These are phyloP conservation scores for Cololabis saira DNA, from an alignment of 2,113 vertebrate genomes.

Conservation along the genomic window DNA sequence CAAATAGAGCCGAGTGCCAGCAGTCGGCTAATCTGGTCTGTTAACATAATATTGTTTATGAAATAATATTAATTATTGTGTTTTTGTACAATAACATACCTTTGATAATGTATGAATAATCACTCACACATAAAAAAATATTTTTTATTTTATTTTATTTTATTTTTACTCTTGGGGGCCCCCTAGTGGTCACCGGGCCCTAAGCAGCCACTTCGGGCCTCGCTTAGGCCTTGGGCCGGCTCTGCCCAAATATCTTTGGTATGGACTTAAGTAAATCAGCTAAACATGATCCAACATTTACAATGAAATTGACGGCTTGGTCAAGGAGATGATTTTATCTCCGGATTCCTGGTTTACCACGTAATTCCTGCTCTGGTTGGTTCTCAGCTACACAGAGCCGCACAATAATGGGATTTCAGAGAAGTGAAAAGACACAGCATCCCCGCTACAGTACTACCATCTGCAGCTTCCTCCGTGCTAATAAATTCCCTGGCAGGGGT, in stretches of 20 bases:
- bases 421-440: slow-evolving; percentile 54
- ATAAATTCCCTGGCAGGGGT: slow-evolving; percentile 68
- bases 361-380: slow-evolving; percentile 23
- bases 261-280: background rate
- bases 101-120: too few species aligned
- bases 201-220: too few species aligned
- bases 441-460: slow-evolving; percentile 34
- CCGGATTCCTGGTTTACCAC: background rate
- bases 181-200: too few species aligned
- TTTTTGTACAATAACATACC: too few species aligned
- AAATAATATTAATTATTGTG: too few species aligned
- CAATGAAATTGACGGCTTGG: background rate
- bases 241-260: background rate
- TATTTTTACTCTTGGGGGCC: too few species aligned
- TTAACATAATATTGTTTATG: too few species aligned
- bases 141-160: too few species aligned
- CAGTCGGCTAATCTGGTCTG: too few species aligned
- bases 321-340: background rate
- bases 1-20: too few species aligned
- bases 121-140: too few species aligned
- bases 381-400: slow-evolving; percentile 38
- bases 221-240: too few species aligned
- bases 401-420: slow-evolving; percentile 58
- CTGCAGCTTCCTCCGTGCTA: slow-evolving; percentile 47
- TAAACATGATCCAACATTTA: background rate